Conservation (phyloP, 2,113 vertebrate species). For the Hydrolagus affinis region DNA sequence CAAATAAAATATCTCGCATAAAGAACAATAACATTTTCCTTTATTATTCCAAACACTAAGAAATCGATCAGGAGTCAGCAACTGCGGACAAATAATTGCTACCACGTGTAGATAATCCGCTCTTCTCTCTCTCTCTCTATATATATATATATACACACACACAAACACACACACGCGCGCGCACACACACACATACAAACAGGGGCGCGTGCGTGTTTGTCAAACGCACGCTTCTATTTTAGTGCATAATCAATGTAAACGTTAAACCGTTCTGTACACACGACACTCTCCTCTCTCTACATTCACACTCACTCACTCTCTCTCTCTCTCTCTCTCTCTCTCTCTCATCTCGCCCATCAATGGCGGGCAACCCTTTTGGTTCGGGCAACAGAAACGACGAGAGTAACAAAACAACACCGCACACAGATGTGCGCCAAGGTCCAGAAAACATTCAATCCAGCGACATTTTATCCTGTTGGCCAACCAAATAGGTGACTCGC, state of each 20-base stretch:
- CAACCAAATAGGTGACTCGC: too few relatives aligned
- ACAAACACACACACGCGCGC: background rate
- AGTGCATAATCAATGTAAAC: conserved; percentile 25
- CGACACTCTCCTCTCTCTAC: background rate
- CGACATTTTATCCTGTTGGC: too few relatives aligned
- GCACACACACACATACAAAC: too few relatives aligned
- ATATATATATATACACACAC: background rate
- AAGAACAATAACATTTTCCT: background rate
- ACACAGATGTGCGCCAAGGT: background rate
- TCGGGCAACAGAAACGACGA: background rate
- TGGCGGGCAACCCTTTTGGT: background rate
- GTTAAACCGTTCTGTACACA: background rate
- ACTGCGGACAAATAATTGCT: background rate
- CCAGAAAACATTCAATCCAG: background rate
- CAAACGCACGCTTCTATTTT: background rate
- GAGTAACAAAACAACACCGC: background rate
- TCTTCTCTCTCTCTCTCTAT: too few relatives aligned
- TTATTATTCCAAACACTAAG: conserved; percentile 18
- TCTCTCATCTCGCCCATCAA: background rate
- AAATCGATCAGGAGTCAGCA: background rate
- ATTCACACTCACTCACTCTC: too few relatives aligned
- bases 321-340: too few relatives aligned
- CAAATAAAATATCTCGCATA: background rate
- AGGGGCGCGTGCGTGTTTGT: too few relatives aligned
- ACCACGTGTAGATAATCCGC: background rate